Evolutionary conservation across 2,113 vertebrate species (phyloP).

Genomic region (Alces alces): DNA sequence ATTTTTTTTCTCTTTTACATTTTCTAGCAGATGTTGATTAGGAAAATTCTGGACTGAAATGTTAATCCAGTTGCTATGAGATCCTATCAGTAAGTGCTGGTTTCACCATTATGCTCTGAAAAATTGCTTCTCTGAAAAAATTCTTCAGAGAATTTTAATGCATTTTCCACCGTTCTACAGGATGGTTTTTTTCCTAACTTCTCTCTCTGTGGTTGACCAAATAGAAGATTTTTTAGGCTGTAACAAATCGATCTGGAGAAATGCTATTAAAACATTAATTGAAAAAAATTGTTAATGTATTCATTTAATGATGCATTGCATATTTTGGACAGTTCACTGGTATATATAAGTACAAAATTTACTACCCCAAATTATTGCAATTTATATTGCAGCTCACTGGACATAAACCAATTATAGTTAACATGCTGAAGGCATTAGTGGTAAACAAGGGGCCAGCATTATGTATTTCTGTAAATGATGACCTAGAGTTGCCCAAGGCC

Average conservation of each 20-base stretch:
- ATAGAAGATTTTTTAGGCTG: neutral
- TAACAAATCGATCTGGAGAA: neutral
- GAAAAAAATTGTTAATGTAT: neutral
- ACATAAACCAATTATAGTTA: neutral
- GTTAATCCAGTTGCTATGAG: neutral
- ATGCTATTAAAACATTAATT: neutral
- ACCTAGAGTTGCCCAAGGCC: neutral
- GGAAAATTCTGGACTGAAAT: neutral
- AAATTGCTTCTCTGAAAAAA: conserved; percentile 8
- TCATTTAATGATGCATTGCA: neutral
- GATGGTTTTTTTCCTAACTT: neutral
- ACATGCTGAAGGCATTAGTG: neutral
- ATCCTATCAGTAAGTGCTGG: neutral
- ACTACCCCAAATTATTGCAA: neutral
- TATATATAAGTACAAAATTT: neutral
- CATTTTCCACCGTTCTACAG: neutral
- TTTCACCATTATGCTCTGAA: neutral
- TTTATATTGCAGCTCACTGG: neutral
- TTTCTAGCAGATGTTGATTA: neutral
- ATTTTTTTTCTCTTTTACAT: neutral
- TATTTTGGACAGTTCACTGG: neutral
- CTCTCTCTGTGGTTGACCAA: neutral
- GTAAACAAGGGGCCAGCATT: neutral
- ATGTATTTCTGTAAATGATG: neutral
- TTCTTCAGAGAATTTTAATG: conserved; percentile 18